Conservation (phyloP, 2,797 vertebrate species). For the Trichosurus vulpecula region DNA sequence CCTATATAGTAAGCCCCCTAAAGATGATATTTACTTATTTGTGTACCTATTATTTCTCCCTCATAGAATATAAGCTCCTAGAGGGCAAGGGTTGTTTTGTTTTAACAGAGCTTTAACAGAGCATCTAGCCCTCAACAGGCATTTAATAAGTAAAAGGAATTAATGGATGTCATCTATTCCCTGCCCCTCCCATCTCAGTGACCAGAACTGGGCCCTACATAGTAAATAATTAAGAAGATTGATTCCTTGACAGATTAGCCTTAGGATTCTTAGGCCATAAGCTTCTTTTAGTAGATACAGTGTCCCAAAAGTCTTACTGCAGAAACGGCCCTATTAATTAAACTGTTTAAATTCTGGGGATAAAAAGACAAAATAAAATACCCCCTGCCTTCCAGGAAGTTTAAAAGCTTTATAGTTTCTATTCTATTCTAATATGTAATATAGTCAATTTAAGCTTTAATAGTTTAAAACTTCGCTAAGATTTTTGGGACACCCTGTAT, state of each 20-base stretch:
- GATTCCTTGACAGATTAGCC: neutral
- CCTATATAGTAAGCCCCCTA: neutral
- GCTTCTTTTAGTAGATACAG: neutral
- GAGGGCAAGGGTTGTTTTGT: neutral
- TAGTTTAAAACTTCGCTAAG: neutral
- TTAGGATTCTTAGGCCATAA: neutral
- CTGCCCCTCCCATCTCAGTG: neutral
- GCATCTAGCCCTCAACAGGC: neutral
- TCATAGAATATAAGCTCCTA: neutral
- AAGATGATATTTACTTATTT: neutral
- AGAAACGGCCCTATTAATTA: neutral
- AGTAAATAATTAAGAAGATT: neutral
- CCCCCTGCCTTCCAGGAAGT: neutral
- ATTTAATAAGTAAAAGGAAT: neutral
- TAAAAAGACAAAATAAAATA: neutral
- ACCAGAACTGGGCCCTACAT: neutral
- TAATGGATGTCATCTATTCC: neutral
- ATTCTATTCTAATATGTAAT: too few species aligned
- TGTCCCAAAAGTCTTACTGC: neutral
- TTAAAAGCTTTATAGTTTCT: neutral
- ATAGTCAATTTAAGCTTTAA: neutral
- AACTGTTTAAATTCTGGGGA: neutral
- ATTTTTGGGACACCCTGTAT: neutral
- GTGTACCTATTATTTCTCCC: neutral
- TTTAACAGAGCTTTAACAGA: neutral